Conservation (phyloP, 2,888 invertebrate species). For the Acanthococcus lagerstroemiae region DNA sequence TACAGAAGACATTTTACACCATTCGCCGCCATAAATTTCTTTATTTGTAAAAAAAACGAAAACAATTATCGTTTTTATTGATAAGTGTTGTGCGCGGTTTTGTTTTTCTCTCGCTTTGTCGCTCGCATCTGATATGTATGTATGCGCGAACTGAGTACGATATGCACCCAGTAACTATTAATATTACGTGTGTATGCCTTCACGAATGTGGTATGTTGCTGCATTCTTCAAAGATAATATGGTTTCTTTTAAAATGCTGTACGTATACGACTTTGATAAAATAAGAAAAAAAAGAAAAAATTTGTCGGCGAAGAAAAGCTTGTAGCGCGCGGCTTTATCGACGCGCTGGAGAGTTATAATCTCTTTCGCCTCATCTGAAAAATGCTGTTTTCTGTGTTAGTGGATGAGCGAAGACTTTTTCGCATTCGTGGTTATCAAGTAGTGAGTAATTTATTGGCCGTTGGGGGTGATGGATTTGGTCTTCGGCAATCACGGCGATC, state of each 20-base stretch:
- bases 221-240: neutral
- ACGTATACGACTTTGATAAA: neutral
- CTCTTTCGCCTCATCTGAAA: neutral
- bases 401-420: neutral
- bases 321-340: neutral
- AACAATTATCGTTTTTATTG: constrained; percentile 26
- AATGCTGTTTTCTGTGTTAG: neutral
- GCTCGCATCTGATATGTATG: neutral
- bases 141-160: neutral
- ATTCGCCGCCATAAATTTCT: neutral
- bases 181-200: neutral
- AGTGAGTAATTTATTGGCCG: neutral
- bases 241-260: neutral
- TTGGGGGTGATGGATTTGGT: neutral
- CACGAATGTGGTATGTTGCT: neutral
- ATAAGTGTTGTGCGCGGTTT: constrained; percentile 17
- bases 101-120: constrained; percentile 1
- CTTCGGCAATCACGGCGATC: neutral
- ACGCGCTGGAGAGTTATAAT: neutral
- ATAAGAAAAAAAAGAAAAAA: neutral
- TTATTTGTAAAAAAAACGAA: neutral
- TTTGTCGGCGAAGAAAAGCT: neutral
- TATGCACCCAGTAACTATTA: neutral
- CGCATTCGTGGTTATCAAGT: neutral
- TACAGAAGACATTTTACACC: too few relatives aligned